Evolutionary conservation across 2,888 invertebrate genomes (phyloP).

Genomic region (Apeira syringaria): DNA sequence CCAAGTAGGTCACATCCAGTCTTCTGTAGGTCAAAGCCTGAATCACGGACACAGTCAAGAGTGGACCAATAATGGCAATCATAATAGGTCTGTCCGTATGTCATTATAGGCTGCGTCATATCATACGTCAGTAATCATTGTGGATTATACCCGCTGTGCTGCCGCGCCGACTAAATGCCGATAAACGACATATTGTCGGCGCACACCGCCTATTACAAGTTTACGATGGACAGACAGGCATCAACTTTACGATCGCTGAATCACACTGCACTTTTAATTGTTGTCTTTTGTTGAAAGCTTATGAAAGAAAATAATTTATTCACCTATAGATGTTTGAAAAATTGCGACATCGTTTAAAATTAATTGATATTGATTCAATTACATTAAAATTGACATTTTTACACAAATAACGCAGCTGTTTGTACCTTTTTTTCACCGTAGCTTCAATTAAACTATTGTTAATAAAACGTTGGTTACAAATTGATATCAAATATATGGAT

Average conservation of each 20-base stretch:
- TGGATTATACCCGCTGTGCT: slow-evolving; percentile 58
- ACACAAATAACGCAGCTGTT: too few relatives aligned
- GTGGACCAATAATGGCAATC: slow-evolving; percentile 14
- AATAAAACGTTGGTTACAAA: too few relatives aligned
- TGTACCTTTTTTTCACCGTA: too few relatives aligned
- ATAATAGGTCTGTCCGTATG: slow-evolving; percentile 39
- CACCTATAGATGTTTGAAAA: slow-evolving; percentile 10
- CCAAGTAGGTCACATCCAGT: slow-evolving; percentile 18
- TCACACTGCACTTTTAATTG: slow-evolving; percentile 30
- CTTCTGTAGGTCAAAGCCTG: slow-evolving; percentile 25
- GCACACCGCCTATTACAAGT: slow-evolving; percentile 52
- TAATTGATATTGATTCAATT: not conserved
- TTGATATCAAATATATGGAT: too few relatives aligned
- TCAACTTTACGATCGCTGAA: slow-evolving; percentile 31
- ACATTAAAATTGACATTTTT: too few relatives aligned
- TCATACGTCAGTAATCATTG: slow-evolving; percentile 51
- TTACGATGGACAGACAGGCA: slow-evolving; percentile 46
- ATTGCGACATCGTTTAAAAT: slow-evolving; percentile 9
- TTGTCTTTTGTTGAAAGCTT: slow-evolving; percentile 17
- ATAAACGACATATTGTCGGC: slow-evolving; percentile 60
- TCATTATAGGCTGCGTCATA: slow-evolving; percentile 49
- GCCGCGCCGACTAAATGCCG: slow-evolving; percentile 68
- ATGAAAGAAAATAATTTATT: slow-evolving; percentile 22
- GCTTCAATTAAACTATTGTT: too few relatives aligned
- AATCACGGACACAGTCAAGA: slow-evolving; percentile 22